A percentile compares a stretch with the other conserved stretches of the same genome.
These are phyloP conservation scores for Scaptomyza montana DNA, from an alignment of 1,140 invertebrate genomes.

Conservation along the genomic window DNA sequence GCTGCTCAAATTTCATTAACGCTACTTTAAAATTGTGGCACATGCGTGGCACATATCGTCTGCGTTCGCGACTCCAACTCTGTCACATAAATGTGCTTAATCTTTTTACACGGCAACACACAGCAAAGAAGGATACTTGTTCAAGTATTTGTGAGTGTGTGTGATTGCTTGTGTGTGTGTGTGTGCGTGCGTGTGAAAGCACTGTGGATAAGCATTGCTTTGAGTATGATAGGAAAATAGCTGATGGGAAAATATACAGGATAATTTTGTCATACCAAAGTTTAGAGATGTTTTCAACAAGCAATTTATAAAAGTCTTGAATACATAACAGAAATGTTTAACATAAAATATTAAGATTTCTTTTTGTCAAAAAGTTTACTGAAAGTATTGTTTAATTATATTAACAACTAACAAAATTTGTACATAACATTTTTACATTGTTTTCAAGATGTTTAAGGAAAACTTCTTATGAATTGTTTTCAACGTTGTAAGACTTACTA, in stretches of 20 bases:
- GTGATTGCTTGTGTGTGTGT: conserved; percentile 3
- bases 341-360: too few species aligned
- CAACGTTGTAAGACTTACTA: too few species aligned
- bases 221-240: conserved; percentile 2
- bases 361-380: too few species aligned
- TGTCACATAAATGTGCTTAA: conserved; percentile 76
- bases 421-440: too few species aligned
- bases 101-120: conserved; percentile 62
- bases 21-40: conserved; percentile 76
- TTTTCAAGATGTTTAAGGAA: too few species aligned
- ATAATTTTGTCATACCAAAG: too few species aligned
- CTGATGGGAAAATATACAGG: neutral
- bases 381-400: too few species aligned
- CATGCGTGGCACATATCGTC: conserved; percentile 55
- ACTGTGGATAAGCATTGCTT: conserved; percentile 13
- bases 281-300: too few species aligned
- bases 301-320: too few species aligned
- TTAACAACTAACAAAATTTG: too few species aligned
- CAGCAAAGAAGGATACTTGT: conserved; percentile 8
- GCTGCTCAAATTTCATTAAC: conserved; percentile 71
- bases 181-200: conserved; percentile 6
- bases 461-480: too few species aligned
- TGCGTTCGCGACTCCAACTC: conserved; percentile 31
- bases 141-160: neutral
- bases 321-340: too few species aligned